A percentile compares a stretch with the other conserved stretches of the same genome.
phyloP scores from a whole-genome alignment of 2,797 vertebrate genomes.

The Dendrocincla fuliginosa region DNA sequence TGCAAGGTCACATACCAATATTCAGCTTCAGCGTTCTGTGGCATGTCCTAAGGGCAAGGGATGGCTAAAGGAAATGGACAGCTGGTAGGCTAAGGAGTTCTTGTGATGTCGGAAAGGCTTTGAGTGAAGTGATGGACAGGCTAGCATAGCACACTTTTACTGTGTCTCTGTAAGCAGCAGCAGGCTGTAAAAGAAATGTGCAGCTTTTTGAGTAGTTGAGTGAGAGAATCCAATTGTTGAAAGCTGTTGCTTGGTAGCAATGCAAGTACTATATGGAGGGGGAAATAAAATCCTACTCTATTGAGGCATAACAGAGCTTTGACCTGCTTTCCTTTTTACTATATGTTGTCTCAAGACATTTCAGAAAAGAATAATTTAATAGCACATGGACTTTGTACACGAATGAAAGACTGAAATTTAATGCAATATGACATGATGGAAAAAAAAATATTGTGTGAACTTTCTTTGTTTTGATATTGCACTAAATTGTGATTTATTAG shows the following conservation, averaged over 20 bases:
- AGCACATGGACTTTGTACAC: not conserved
- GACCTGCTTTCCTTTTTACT: not conserved
- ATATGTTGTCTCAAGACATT: not conserved
- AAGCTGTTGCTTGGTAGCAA: not conserved
- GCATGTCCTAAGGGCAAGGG: not conserved
- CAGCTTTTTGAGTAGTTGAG: not conserved
- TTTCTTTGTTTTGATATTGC: not conserved
- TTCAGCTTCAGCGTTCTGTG: not conserved
- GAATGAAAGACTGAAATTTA: not conserved
- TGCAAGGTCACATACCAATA: not conserved
- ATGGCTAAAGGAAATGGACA: not conserved
- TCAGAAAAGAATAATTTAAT: not conserved
- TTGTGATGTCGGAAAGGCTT: not conserved
- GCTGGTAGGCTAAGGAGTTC: not conserved
- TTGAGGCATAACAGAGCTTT: not conserved
- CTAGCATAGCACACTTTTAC: too few relatives aligned
- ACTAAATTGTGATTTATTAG: not conserved
- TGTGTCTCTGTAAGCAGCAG: not conserved
- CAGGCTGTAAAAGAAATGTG: not conserved
- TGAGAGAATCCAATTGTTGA: not conserved
- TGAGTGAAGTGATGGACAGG: not conserved
- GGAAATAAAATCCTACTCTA: not conserved
- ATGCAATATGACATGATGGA: rapidly evolving
- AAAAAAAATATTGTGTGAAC: not conserved
- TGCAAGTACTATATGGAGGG: not conserved